Evolutionary conservation across 2,888 invertebrate genomes (phyloP).

Genomic region (Zaprionus obscuricornis): DNA sequence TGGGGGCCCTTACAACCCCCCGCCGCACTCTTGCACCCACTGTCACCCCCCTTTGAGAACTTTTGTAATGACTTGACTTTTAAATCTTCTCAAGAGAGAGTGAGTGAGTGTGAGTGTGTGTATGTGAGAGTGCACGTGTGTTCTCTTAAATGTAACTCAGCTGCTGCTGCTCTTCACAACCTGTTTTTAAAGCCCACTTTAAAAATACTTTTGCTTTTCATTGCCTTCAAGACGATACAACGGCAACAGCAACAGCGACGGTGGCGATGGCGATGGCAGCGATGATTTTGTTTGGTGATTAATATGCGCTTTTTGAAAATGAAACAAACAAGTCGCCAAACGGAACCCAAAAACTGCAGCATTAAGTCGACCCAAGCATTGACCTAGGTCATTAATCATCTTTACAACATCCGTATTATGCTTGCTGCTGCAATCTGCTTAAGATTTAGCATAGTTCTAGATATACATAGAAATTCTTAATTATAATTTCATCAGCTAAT

Average conservation of each 20-base stretch:
- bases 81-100: slow-evolving; percentile 42
- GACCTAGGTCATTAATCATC: slow-evolving; percentile 54
- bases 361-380: slow-evolving; percentile 43
- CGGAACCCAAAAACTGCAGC: slow-evolving; percentile 42
- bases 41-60: background rate
- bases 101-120: slow-evolving; percentile 5
- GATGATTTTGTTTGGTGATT: slow-evolving; percentile 67
- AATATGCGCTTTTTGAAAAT: slow-evolving; percentile 73
- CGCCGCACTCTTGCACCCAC: background rate
- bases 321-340: slow-evolving; percentile 58
- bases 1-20: too few relatives aligned
- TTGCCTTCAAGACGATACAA: slow-evolving; percentile 61
- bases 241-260: slow-evolving; percentile 6
- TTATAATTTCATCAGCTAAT: too few relatives aligned
- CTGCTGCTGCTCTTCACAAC: slow-evolving; percentile 65
- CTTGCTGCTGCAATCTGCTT: slow-evolving; percentile 5
- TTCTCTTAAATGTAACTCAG: slow-evolving; percentile 62
- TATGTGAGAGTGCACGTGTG: background rate
- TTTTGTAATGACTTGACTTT: slow-evolving; percentile 33
- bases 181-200: slow-evolving; percentile 75
- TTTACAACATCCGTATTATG: background rate
- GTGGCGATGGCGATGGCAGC: slow-evolving; percentile 31
- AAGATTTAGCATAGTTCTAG: too few relatives aligned
- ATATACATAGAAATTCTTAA: too few relatives aligned
- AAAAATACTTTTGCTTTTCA: slow-evolving; percentile 77